Evolutionary conservation across 2,113 vertebrate genomes (phyloP).

Genomic region (Sylvicapra grimmia): DNA sequence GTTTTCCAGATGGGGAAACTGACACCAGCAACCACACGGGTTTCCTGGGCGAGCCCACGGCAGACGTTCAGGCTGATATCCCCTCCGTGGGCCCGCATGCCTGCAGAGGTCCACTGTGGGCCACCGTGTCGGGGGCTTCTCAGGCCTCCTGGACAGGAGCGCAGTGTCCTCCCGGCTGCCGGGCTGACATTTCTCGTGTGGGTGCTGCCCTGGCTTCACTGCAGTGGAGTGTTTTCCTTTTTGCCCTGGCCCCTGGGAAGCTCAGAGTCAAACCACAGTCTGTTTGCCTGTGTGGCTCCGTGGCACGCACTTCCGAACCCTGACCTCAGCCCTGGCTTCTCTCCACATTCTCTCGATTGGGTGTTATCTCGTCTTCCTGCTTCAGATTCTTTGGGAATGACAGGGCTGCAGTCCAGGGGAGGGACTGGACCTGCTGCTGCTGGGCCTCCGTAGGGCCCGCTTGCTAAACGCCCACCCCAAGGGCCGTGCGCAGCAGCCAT

Average conservation of each 20-base stretch:
- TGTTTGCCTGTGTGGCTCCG: fast-evolving
- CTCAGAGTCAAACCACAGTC: neutral
- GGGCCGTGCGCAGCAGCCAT: fast-evolving
- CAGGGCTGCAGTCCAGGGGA: neutral
- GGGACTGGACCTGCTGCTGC: no score
- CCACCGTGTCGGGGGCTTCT: fast-evolving
- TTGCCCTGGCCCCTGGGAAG: constrained; percentile 27
- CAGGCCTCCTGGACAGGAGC: fast-evolving
- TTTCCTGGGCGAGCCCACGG: fast-evolving
- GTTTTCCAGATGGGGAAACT: neutral
- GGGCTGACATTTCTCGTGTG: neutral
- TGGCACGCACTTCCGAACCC: fast-evolving
- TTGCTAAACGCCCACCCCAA: neutral
- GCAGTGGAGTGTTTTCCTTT: neutral
- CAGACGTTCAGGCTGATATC: neutral
- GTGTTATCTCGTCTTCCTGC: neutral
- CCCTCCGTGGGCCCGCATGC: fast-evolving
- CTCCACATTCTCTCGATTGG: fast-evolving
- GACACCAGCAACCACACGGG: neutral
- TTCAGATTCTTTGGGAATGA: neutral
- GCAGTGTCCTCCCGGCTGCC: fast-evolving
- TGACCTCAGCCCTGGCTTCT: neutral
- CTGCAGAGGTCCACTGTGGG: fast-evolving
- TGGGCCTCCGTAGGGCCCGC: fast-evolving
- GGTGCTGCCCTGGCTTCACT: fast-evolving